A percentile compares a stretch with the other conserved stretches of the same genome.
Conservation (phyloP, 2,113 vertebrate genomes). For the Gnathonemus longibarbis region DNA sequence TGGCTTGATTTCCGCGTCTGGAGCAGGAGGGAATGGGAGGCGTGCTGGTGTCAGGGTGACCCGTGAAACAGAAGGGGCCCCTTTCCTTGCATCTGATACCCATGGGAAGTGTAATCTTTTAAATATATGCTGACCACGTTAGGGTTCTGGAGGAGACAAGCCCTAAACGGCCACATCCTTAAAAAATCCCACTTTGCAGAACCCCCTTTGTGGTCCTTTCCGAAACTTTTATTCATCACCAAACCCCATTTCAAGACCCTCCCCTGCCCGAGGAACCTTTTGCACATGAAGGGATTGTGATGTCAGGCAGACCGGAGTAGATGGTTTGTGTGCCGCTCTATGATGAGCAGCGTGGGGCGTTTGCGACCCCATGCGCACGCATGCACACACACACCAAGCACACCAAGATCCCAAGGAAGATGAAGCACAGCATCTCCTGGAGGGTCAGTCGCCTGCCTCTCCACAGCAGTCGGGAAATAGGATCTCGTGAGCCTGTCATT, state of each 20-base stretch:
- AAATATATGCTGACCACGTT: neutral
- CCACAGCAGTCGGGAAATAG: conserved; percentile 12
- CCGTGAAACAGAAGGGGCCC: no score
- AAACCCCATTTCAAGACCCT: neutral
- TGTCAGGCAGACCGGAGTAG: neutral
- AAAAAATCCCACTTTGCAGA: neutral
- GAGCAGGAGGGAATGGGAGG: neutral
- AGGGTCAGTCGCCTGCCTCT: neutral
- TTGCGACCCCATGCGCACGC: neutral
- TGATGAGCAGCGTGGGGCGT: neutral
- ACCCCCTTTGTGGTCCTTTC: neutral
- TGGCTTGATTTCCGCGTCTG: neutral
- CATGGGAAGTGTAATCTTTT: neutral
- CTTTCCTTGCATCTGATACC: neutral
- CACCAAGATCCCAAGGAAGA: conserved; percentile 2
- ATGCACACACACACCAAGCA: neutral
- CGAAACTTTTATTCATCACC: neutral
- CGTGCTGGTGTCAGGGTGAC: neutral
- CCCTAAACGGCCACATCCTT: neutral
- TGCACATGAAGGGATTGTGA: neutral
- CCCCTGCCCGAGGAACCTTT: neutral
- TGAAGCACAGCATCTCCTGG: neutral
- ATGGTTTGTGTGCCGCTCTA: neutral
- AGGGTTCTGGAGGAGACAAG: neutral
- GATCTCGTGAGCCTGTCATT: conserved; percentile 23